These are phyloP conservation scores for Phrynosoma blainvillii DNA, from an alignment of 2,113 vertebrate species.

Conservation along the genomic window DNA sequence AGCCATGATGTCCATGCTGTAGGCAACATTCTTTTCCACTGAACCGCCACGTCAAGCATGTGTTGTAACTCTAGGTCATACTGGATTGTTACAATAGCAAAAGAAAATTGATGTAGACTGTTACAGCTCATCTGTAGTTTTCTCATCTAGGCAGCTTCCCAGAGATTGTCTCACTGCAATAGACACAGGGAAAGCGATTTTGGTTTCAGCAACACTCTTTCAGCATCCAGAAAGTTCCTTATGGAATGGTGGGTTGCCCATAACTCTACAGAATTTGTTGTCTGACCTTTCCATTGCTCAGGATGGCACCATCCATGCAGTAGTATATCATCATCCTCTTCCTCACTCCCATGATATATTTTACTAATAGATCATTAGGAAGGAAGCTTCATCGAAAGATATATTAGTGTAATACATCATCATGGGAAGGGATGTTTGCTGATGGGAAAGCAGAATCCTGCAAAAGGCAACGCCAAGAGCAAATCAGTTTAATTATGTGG, in stretches of 20 bases:
- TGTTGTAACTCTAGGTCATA: not conserved
- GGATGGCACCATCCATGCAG: constrained; percentile 59
- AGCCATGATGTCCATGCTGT: not conserved
- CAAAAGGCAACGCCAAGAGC: constrained; percentile 30
- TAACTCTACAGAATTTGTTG: constrained; percentile 74
- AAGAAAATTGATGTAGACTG: no score
- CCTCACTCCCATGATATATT: constrained; percentile 70
- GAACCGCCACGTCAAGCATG: not conserved
- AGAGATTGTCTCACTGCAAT: constrained; percentile 29
- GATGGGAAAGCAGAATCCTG: constrained; percentile 43
- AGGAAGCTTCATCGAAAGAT: constrained; percentile 62
- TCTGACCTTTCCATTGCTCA: constrained; percentile 74
- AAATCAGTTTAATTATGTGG: constrained; percentile 19
- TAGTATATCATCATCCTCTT: constrained; percentile 73
- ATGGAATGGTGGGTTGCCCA: constrained; percentile 67
- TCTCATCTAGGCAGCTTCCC: not conserved
- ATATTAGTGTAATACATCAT: constrained; percentile 49
- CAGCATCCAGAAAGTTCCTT: constrained; percentile 38
- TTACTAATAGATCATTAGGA: constrained; percentile 73
- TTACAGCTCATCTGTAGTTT: not conserved
- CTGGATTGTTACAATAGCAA: not conserved
- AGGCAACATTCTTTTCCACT: not conserved
- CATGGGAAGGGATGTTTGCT: constrained; percentile 14
- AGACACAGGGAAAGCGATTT: constrained; percentile 25
- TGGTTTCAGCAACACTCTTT: constrained; percentile 57